Conservation (phyloP, 2,797 vertebrate species). For the Tolypeutes matacus region DNA sequence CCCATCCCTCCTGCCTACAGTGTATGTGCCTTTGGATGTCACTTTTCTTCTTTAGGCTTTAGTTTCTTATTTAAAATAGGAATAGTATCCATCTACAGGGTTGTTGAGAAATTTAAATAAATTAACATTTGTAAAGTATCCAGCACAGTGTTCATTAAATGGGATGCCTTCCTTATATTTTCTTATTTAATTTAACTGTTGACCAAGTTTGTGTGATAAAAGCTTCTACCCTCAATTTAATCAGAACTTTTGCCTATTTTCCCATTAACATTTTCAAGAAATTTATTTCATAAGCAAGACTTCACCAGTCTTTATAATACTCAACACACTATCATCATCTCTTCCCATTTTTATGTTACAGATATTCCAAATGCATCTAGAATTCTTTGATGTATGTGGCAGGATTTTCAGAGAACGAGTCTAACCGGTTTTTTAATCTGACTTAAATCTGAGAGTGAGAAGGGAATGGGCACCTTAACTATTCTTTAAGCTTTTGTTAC, state of each 20-base stretch:
- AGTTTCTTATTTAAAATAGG: constrained; percentile 31
- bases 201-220: not conserved
- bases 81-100: not conserved
- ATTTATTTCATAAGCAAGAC: not conserved
- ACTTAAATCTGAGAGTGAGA: too few species aligned
- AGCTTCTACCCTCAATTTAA: not conserved
- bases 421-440: too few species aligned
- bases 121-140: not conserved
- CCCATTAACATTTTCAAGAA: constrained; percentile 45
- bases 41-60: not conserved
- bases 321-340: not conserved
- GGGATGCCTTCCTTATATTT: not conserved
- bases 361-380: not conserved
- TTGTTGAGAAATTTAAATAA: constrained; percentile 26
- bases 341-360: constrained; percentile 19
- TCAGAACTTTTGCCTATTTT: constrained; percentile 7
- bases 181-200: not conserved
- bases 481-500: too few species aligned
- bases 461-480: too few species aligned
- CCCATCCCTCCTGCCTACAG: not conserved
- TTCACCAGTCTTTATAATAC: not conserved
- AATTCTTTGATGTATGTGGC: too few species aligned
- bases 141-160: constrained; percentile 7
- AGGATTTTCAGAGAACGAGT: too few species aligned
- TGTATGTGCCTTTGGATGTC: not conserved